Conservation (phyloP, 2,113 vertebrate genomes). For the Clarias batrachus region DNA sequence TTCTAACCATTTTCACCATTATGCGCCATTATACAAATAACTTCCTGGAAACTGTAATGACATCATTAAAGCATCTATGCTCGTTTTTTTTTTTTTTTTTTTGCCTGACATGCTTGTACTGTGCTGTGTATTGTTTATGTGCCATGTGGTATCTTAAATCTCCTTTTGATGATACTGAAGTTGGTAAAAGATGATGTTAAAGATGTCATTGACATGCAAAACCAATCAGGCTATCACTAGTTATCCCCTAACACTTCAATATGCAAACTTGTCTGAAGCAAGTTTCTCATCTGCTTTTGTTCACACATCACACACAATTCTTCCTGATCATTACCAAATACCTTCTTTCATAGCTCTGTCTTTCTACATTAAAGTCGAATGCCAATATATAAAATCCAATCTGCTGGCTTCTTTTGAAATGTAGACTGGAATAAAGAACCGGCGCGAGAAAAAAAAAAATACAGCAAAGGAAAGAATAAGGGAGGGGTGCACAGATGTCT, state of each 20-base stretch:
- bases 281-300: slow-evolving; percentile 4
- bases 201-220: slow-evolving; percentile 2
- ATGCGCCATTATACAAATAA: too few relatives aligned
- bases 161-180: not conserved
- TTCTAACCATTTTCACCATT: not conserved
- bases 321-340: slow-evolving; percentile 1
- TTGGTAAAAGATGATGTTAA: slow-evolving; percentile 12
- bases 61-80: not conserved
- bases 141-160: not conserved
- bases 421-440: slow-evolving; percentile 54
- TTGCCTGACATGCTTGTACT: not conserved
- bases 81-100: not conserved
- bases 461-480: slow-evolving; percentile 5
- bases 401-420: slow-evolving; percentile 62
- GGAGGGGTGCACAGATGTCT: slow-evolving; percentile 30
- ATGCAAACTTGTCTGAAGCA: slow-evolving; percentile 16
- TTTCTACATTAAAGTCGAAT: slow-evolving; percentile 58
- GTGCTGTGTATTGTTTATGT: not conserved
- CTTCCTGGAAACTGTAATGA: not conserved
- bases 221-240: slow-evolving; percentile 13
- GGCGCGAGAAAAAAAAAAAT: slow-evolving; percentile 54
- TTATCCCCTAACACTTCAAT: not conserved
- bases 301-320: not conserved
- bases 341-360: slow-evolving; percentile 23
- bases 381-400: slow-evolving; percentile 63